Evolutionary conservation across 2,888 invertebrate species (phyloP).

Genomic region (Cantharis flavilabris): DNA sequence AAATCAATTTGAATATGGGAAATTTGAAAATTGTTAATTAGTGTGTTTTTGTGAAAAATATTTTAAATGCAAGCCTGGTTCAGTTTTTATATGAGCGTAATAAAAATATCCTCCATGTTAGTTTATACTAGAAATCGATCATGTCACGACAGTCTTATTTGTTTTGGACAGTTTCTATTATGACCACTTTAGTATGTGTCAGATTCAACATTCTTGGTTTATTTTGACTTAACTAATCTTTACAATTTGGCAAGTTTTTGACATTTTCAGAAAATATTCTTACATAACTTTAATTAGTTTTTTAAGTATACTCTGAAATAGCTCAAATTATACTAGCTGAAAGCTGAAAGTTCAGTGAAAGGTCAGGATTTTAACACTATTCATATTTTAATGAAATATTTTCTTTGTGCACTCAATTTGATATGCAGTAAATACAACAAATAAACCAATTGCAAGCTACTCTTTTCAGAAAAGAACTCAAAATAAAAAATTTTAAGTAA

Average conservation of each 20-base stretch:
- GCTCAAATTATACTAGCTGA: not conserved
- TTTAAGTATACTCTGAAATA: not conserved
- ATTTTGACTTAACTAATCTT: not conserved
- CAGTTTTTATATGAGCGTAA: not conserved
- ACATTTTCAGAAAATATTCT: not conserved
- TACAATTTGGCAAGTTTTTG: not conserved
- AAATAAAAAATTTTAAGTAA: too few species aligned
- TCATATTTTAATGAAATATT: not conserved
- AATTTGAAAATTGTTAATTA: not conserved
- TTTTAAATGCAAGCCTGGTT: not conserved
- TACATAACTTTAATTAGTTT: not conserved
- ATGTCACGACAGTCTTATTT: not conserved
- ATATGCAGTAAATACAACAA: not conserved
- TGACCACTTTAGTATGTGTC: not conserved
- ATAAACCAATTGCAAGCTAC: not conserved
- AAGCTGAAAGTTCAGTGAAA: not conserved
- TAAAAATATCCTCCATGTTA: not conserved
- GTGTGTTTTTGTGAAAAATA: rapidly evolving
- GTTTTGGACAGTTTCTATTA: not conserved
- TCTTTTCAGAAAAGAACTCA: too few species aligned
- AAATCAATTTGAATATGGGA: not conserved
- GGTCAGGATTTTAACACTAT: not conserved
- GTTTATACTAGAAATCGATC: not conserved
- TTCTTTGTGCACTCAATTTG: not conserved
- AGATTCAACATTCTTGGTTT: not conserved